These are phyloP conservation scores for Anguilla japonica DNA, from an alignment of 2,113 vertebrate species.

Conservation along the genomic window DNA sequence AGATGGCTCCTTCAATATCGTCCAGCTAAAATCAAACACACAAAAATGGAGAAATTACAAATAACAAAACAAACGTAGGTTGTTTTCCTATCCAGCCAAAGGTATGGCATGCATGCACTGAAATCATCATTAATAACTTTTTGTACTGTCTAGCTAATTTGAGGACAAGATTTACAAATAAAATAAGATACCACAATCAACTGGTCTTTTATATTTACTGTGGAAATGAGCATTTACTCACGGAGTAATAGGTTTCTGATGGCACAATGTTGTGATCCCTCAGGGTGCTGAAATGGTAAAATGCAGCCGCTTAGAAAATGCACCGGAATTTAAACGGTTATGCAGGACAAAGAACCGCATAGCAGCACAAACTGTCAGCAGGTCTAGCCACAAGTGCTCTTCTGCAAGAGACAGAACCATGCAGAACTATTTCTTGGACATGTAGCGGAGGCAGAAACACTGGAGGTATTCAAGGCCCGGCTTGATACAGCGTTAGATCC, in stretches of 20 bases:
- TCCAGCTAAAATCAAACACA: slow-evolving; percentile 42
- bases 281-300: slow-evolving; percentile 37
- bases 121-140: too few species aligned
- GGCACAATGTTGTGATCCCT: slow-evolving; percentile 45
- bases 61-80: background rate
- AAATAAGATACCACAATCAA: background rate
- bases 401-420: too few species aligned
- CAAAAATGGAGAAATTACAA: background rate
- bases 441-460: too few species aligned
- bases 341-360: background rate
- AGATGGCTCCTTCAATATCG: slow-evolving; percentile 39
- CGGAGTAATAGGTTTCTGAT: slow-evolving; percentile 42
- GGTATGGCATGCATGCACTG: too few species aligned
- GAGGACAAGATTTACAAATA: background rate
- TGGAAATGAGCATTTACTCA: slow-evolving; percentile 26
- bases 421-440: too few species aligned
- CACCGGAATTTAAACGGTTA: background rate
- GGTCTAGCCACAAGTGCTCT: background rate
- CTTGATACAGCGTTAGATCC: too few species aligned
- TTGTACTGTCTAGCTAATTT: background rate
- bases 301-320: background rate
- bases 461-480: too few species aligned
- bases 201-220: too few species aligned
- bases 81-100: background rate
- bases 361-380: background rate